Conservation (phyloP, 2,797 vertebrate genomes). For the Natrix natrix region DNA sequence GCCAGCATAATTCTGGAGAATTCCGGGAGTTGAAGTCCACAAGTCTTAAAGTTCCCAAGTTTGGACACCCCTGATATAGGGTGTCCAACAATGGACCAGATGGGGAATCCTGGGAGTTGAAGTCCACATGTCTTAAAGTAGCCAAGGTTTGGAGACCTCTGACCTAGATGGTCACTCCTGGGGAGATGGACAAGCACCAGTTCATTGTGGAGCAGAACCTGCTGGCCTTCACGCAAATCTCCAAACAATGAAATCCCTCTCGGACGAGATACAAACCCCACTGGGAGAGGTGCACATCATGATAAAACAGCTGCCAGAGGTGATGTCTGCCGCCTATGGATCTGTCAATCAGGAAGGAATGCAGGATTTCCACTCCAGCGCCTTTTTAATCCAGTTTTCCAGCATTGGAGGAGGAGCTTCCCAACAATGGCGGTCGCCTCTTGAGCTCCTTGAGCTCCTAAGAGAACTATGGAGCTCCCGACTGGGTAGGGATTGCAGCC, state of each 20-base stretch:
- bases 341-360: neutral
- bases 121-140: neutral
- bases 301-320: neutral
- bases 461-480: no score
- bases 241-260: neutral
- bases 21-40: no score
- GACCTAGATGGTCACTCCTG: neutral
- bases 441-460: no score
- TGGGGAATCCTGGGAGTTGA: neutral
- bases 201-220: neutral
- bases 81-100: no score
- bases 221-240: no score
- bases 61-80: no score
- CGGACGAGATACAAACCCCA: neutral
- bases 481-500: no score
- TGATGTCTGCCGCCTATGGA: neutral
- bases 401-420: no score
- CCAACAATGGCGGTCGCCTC: no score
- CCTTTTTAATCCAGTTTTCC: neutral
- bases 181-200: neutral
- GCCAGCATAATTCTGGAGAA: no score
- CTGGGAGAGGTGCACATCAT: neutral
- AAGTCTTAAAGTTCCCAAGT: no score
- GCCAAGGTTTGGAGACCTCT: neutral
- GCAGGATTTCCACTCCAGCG: neutral